Evolutionary conservation across 1,140 invertebrate species (phyloP), one percentile per base, ranked within the genome.

Genomic region (Bombus confusus): DNA sequence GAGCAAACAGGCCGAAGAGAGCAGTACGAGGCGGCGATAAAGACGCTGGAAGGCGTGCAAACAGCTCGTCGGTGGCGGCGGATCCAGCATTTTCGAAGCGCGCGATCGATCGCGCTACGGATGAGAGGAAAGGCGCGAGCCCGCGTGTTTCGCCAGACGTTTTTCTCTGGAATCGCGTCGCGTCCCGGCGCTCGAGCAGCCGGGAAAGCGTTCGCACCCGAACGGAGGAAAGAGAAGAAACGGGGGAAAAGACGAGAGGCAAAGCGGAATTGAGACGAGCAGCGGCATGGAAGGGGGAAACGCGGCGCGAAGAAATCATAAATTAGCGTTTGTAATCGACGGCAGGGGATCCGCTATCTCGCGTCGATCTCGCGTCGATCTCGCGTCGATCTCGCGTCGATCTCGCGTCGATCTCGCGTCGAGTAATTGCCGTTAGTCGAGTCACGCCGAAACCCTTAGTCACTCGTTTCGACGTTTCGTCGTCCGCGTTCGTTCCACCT

Each of bases 251-350:
- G 41, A 31, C 68, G 43, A 59, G 57, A 87, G 68, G 3, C 62
- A 28, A 31, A 2, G 41, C 25, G 34, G 34, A n/a, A 2, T 9
- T 3, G 25, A 15, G 37, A 25, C 22, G 37, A 13, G 5, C 15
- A n/a, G 13, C 34, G 31, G 5, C 9, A 3, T 6, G 37, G 15
- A 6, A 39, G 13, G 1, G 25, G 57, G 37, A 18, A n/a, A n/a
- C 15, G 80, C 86, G 88, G 89, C 86, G 91, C 87, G 90, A 92
- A 91, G 86, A 89, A 92, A 92, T 93, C 88, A 86, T 92, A 91
- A 93, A 93, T 93, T 94, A 92, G 90, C 92, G 93, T 93, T 93
- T 90, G 86, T 91, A 91, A 93, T 93, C 88, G 87, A 71, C 87
- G 85, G 39, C 72, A 64, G 64, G 57, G 62, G 84, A 81, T 57